phyloP scores from a whole-genome alignment of 2,113 vertebrate species.

The Scortum barcoo region DNA sequence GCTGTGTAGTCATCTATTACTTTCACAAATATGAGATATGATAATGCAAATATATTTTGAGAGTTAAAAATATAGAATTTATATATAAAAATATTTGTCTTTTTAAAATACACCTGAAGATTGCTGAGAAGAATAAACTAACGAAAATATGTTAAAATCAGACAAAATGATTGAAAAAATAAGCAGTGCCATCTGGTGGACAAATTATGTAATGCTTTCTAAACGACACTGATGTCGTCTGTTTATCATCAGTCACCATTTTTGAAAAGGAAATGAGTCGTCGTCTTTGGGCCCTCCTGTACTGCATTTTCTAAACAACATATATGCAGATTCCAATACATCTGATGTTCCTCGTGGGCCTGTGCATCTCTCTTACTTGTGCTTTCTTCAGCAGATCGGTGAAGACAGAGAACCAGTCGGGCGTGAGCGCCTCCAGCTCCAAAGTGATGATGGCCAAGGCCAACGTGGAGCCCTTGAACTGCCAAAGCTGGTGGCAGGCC shows the following conservation, averaged over 20 bases:
- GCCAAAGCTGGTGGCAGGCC: constrained; percentile 98
- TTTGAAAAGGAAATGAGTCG: too few relatives aligned
- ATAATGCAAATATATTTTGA: not conserved
- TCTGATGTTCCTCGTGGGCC: too few relatives aligned
- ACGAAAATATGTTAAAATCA: not conserved
- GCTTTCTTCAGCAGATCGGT: constrained; percentile 94
- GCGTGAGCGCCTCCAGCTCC: constrained; percentile 91
- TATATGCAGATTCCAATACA: not conserved
- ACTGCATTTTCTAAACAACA: not conserved
- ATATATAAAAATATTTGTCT: not conserved
- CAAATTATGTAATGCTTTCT: not conserved
- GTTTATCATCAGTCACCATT: too few relatives aligned
- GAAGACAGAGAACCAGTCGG: constrained; percentile 89
- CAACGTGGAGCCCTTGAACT: constrained; percentile 97
- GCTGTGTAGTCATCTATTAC: not conserved
- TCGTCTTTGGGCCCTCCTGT: not conserved
- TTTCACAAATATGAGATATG: not conserved
- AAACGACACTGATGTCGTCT: too few relatives aligned
- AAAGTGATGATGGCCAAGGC: constrained; percentile 98
- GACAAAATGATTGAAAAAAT: too few relatives aligned
- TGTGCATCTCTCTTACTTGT: constrained; percentile 84
- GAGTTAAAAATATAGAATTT: too few relatives aligned
- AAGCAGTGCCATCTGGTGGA: not conserved
- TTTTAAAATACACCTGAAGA: not conserved
- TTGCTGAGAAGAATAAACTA: not conserved